A percentile compares a stretch with the other conserved stretches of the same genome.
phyloP scores from a whole-genome alignment of 1,140 invertebrate species.

The Euglossa dilemma region DNA sequence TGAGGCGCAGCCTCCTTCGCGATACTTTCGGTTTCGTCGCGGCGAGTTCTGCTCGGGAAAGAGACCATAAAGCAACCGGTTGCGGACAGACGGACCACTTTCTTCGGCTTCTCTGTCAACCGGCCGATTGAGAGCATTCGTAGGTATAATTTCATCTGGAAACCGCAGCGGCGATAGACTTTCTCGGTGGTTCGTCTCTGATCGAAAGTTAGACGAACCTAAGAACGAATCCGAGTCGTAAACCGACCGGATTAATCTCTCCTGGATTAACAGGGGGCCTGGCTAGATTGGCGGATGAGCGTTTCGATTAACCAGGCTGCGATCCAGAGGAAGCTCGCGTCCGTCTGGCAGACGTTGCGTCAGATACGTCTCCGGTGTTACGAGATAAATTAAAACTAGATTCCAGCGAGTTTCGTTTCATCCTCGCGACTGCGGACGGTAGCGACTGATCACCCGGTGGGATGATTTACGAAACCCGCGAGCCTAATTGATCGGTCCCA shows the following conservation, averaged over 20 bases:
- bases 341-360: too few species aligned
- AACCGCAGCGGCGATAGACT: slow-evolving; percentile 26
- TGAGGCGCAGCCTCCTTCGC: neutral
- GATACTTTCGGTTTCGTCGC: slow-evolving; percentile 14
- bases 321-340: neutral
- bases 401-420: neutral
- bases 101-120: neutral
- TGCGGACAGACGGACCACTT: neutral
- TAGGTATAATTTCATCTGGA: slow-evolving; percentile 35
- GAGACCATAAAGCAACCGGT: slow-evolving; percentile 6
- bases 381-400: neutral
- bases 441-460: too few species aligned
- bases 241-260: neutral
- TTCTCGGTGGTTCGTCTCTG: slow-evolving; percentile 16
- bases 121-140: slow-evolving; percentile 1
- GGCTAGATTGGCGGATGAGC: too few species aligned
- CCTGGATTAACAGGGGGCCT: too few species aligned
- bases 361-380: neutral
- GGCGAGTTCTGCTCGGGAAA: neutral
- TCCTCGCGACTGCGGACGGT: too few species aligned
- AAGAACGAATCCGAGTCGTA: neutral
- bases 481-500: too few species aligned
- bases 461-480: too few species aligned
- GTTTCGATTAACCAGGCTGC: neutral
- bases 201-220: neutral